A percentile compares a stretch with the other conserved stretches of the same genome.
Evolutionary conservation across 2,797 vertebrate genomes (phyloP).

Genomic region (Morelia viridis): DNA sequence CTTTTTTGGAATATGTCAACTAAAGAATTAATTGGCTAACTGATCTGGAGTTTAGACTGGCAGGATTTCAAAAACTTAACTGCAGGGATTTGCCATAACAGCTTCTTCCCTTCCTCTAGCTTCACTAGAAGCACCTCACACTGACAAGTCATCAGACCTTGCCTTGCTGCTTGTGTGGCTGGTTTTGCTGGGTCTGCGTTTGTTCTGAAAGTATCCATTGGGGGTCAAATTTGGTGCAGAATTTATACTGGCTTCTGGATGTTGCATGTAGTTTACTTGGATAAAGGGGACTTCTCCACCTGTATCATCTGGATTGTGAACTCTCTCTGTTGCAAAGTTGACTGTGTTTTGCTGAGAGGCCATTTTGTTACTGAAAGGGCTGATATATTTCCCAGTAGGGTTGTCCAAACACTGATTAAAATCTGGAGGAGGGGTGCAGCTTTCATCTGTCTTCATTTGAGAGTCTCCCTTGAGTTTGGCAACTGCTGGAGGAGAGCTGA

Average conservation of each 20-base stretch:
- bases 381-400: slow-evolving; percentile 73
- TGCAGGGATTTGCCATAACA: neutral
- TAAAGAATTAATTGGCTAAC: slow-evolving; percentile 11
- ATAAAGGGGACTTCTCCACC: slow-evolving; percentile 78
- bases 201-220: slow-evolving; percentile 77
- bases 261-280: slow-evolving; percentile 79
- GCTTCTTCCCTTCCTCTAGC: slow-evolving; percentile 16
- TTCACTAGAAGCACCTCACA: slow-evolving; percentile 68
- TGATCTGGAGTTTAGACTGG: slow-evolving; percentile 30
- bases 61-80: slow-evolving; percentile 21
- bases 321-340: slow-evolving; percentile 86
- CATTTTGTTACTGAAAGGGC: slow-evolving; percentile 86
- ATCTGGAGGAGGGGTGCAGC: slow-evolving; percentile 89
- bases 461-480: slow-evolving; percentile 56
- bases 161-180: slow-evolving; percentile 87
- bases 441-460: slow-evolving; percentile 55
- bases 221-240: slow-evolving; percentile 68
- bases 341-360: slow-evolving; percentile 91
- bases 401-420: slow-evolving; percentile 86
- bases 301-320: slow-evolving; percentile 74
- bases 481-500: slow-evolving; percentile 34
- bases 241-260: slow-evolving; percentile 67
- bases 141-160: slow-evolving; percentile 87
- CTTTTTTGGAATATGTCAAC: neutral
- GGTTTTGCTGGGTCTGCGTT: slow-evolving; percentile 87